Evolutionary conservation across 2,113 vertebrate species (phyloP).

Genomic region (Neoarius graeffei): DNA sequence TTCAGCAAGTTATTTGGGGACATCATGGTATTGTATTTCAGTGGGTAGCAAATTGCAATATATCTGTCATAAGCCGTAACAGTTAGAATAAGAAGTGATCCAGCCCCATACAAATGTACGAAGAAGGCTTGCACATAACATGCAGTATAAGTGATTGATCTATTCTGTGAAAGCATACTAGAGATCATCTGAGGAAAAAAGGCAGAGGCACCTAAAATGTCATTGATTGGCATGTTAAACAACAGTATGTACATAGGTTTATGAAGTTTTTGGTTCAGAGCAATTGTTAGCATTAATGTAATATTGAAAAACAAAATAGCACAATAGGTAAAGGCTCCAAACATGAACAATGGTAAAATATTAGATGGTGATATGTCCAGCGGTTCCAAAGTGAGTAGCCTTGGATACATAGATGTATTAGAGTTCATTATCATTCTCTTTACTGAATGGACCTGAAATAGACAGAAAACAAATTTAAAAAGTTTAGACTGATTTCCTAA

Average conservation of each 20-base stretch:
- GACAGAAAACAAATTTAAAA: background rate
- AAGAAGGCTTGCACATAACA: conserved; percentile 27
- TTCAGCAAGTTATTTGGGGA: conserved; percentile 37
- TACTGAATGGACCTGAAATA: background rate
- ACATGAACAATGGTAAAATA: conserved; percentile 46
- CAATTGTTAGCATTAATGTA: conserved; percentile 40
- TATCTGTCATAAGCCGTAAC: conserved; percentile 41
- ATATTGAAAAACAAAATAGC: conserved; percentile 31
- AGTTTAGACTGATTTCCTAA: background rate
- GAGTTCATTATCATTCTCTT: conserved; percentile 34
- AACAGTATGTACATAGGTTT: conserved; percentile 38
- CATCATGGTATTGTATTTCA: conserved; percentile 36
- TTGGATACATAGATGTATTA: conserved; percentile 7
- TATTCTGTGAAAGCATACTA: conserved; percentile 30
- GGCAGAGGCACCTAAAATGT: conserved; percentile 18
- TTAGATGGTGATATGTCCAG: conserved; percentile 46
- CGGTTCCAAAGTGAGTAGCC: conserved; percentile 48
- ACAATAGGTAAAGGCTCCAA: conserved; percentile 26
- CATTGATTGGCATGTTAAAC: conserved; percentile 36
- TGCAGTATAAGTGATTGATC: conserved; percentile 11
- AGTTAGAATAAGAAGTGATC: background rate
- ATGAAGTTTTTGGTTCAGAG: conserved; percentile 21
- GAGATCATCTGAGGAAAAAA: conserved; percentile 10
- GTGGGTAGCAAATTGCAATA: conserved; percentile 33
- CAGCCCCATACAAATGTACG: conserved; percentile 14